Percentiles rank a stretch among this genome's conserved stretches.
These are phyloP conservation scores for Istiophorus platypterus DNA, from an alignment of 2,113 vertebrate genomes.

Conservation along the genomic window DNA sequence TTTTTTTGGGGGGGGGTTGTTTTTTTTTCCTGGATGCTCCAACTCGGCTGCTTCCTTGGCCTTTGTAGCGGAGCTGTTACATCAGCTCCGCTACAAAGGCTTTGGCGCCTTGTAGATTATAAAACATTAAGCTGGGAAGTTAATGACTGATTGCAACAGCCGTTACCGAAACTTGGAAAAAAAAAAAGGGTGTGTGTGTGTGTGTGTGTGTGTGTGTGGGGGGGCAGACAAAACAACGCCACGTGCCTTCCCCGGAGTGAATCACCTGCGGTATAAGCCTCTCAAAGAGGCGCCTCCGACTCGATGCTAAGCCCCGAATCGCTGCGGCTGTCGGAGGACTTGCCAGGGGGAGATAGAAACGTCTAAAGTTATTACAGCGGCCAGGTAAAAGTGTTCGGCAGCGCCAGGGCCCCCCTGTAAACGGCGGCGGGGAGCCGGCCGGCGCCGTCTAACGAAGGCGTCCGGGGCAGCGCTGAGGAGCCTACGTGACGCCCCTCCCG, in stretches of 20 bases:
- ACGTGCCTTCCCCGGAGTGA: slow-evolving; percentile 39
- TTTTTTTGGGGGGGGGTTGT: too few relatives aligned
- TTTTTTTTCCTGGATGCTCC: slow-evolving; percentile 62
- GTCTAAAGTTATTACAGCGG: slow-evolving; percentile 75
- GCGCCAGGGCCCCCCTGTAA: slow-evolving; percentile 42
- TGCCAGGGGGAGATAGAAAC: slow-evolving; percentile 67
- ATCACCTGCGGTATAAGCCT: slow-evolving; percentile 61
- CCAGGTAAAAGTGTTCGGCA: slow-evolving; percentile 71
- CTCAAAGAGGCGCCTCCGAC: slow-evolving; percentile 60
- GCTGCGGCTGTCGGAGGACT: slow-evolving; percentile 58
- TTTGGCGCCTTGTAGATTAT: slow-evolving; percentile 48
- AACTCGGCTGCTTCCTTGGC: slow-evolving; percentile 48
- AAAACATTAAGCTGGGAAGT: slow-evolving; percentile 62
- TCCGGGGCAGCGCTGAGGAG: slow-evolving; percentile 73
- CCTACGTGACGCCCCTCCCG: slow-evolving; percentile 74
- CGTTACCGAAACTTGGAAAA: slow-evolving; percentile 50
- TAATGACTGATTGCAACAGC: slow-evolving; percentile 72
- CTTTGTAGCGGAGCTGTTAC: slow-evolving; percentile 49
- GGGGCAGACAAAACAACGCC: slow-evolving; percentile 63
- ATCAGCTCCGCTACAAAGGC: slow-evolving; percentile 58
- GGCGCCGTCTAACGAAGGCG: slow-evolving; percentile 77
- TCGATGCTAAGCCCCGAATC: slow-evolving; percentile 69
- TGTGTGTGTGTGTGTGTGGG: too few relatives aligned
- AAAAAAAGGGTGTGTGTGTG: too few relatives aligned
- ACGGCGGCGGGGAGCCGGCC: slow-evolving; percentile 65